A percentile compares a stretch with the other conserved stretches of the same genome.
Conservation (phyloP, 2,888 invertebrate species). For the Neuroscelio doddi region DNA sequence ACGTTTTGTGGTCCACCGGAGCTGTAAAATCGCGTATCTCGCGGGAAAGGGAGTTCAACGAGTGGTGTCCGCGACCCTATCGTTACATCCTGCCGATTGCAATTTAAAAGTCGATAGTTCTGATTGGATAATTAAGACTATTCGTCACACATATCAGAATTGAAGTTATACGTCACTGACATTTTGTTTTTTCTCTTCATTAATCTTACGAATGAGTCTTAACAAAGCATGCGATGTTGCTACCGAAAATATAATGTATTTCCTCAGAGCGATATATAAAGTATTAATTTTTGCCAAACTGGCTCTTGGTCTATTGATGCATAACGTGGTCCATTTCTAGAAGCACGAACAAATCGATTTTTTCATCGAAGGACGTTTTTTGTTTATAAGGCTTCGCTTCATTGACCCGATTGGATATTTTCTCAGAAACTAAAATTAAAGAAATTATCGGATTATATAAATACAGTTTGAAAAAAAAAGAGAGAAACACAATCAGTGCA, state of each 20-base stretch:
- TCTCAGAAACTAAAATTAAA: too few relatives aligned
- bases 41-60: neutral
- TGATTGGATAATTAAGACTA: neutral
- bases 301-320: too few relatives aligned
- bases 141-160: neutral
- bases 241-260: too few relatives aligned
- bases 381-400: conserved; percentile 31
- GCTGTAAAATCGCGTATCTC: neutral
- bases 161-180: too few relatives aligned
- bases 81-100: neutral
- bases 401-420: conserved; percentile 34
- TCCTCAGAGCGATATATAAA: too few relatives aligned
- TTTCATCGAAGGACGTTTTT: conserved; percentile 39
- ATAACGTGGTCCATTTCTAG: conserved; percentile 17
- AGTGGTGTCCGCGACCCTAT: neutral
- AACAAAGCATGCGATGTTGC: too few relatives aligned
- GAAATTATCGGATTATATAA: too few relatives aligned
- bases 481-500: too few relatives aligned
- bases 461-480: too few relatives aligned
- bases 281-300: too few relatives aligned
- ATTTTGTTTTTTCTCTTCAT: too few relatives aligned
- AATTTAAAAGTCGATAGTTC: neutral
- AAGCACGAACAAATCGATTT: conserved; percentile 42
- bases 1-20: neutral
- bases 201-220: too few relatives aligned